phyloP scores from a whole-genome alignment of 2,113 vertebrate species.

The Empidonax traillii region DNA sequence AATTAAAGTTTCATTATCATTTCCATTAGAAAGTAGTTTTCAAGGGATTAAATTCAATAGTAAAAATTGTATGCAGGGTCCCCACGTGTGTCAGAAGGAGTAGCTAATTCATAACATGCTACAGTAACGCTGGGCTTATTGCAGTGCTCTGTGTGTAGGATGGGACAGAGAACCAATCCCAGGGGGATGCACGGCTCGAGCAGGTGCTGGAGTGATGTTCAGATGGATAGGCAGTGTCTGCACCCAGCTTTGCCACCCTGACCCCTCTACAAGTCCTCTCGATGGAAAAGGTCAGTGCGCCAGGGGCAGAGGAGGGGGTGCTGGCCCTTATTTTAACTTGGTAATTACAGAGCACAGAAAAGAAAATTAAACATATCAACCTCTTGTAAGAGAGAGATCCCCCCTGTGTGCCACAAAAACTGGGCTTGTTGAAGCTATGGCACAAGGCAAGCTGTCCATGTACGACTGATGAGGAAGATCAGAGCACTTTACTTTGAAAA shows the following conservation, averaged over 20 bases:
- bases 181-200: accelerated
- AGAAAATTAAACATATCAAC: background rate
- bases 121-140: background rate
- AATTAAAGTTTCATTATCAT: slow-evolving; percentile 69
- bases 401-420: accelerated
- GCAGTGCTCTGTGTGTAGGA: background rate
- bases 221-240: background rate
- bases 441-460: accelerated
- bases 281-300: background rate
- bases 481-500: background rate
- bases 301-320: background rate
- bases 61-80: background rate
- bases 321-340: background rate
- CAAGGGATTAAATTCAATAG: slow-evolving; percentile 37
- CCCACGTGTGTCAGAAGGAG: background rate
- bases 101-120: background rate
- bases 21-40: slow-evolving; percentile 65
- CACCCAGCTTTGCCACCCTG: background rate
- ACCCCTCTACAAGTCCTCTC: accelerated
- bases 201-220: background rate
- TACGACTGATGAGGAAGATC: background rate
- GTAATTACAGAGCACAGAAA: background rate
- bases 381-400: background rate
- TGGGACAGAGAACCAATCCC: background rate
- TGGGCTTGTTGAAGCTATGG: background rate